phyloP scores from a whole-genome alignment of 2,113 vertebrate genomes.

The Daboia siamensis region DNA sequence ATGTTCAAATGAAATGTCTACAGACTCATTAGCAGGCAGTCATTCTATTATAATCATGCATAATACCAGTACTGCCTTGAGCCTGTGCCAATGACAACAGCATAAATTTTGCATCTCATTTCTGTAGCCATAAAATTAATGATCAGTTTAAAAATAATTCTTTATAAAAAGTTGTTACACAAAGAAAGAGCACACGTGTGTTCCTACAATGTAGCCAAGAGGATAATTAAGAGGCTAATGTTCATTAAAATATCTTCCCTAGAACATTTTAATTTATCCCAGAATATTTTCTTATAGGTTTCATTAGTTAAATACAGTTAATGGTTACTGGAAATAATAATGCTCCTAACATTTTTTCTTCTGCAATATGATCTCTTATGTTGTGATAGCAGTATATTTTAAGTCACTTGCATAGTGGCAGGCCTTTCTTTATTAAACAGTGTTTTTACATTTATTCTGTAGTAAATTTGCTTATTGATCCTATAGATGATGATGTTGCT shows the following conservation, averaged over 20 bases:
- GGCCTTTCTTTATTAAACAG: conserved; percentile 51
- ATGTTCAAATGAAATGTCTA: conserved; percentile 76
- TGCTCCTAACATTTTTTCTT: conserved; percentile 46
- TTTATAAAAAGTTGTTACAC: conserved; percentile 78
- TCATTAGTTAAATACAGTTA: conserved; percentile 68
- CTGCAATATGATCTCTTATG: conserved; percentile 52
- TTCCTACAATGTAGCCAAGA: conserved; percentile 74
- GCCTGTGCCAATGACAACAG: conserved; percentile 81
- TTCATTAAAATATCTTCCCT: conserved; percentile 73
- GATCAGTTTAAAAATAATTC: conserved; percentile 84
- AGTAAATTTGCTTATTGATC: conserved; percentile 50
- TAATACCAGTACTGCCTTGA: conserved; percentile 78
- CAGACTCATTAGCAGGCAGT: conserved; percentile 79
- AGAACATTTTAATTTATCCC: conserved; percentile 69
- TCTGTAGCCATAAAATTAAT: conserved; percentile 83
- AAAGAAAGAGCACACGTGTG: conserved; percentile 73
- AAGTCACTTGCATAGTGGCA: not conserved
- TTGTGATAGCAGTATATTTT: conserved; percentile 55
- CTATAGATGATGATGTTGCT: conserved; percentile 24
- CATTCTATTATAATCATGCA: conserved; percentile 79
- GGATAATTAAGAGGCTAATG: conserved; percentile 73
- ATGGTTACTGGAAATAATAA: conserved; percentile 56
- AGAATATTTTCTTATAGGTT: conserved; percentile 61
- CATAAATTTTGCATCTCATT: conserved; percentile 84
- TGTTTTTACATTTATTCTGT: conserved; percentile 47